These are phyloP conservation scores for Thaumatotibia leucotreta DNA, from an alignment of 1,140 invertebrate species.

Conservation along the genomic window DNA sequence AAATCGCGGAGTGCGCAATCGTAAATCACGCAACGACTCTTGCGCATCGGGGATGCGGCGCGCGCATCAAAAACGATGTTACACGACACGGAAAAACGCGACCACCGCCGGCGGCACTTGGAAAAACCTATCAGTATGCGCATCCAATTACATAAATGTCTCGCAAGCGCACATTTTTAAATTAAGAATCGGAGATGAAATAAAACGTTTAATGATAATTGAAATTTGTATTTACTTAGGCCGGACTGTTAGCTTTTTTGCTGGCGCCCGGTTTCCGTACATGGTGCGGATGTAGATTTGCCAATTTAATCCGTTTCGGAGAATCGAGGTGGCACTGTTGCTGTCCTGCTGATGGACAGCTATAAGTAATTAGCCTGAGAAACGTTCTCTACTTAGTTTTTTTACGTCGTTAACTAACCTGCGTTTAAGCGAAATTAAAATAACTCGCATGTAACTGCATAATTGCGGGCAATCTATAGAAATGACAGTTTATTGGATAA, in stretches of 20 bases:
- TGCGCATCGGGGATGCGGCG: conserved; percentile 32
- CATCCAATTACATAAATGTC: conserved; percentile 63
- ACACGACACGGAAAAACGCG: conserved; percentile 60
- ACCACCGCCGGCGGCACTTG: conserved; percentile 51
- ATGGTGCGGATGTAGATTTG: conserved; percentile 57
- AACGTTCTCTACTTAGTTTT: conserved; percentile 37
- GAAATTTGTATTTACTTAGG: conserved; percentile 72
- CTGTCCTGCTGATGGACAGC: conserved; percentile 39
- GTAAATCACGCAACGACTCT: conserved; percentile 55
- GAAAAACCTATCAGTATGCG: conserved; percentile 71
- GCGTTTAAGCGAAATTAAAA: conserved; percentile 5
- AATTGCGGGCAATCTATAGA: not conserved
- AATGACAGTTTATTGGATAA: conserved; percentile 1
- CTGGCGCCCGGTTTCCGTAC: conserved; percentile 52
- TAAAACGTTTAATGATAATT: conserved; percentile 70
- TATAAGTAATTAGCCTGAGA: conserved; percentile 38
- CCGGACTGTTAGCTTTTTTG: conserved; percentile 44
- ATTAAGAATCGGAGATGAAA: conserved; percentile 59
- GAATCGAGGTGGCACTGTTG: conserved; percentile 41
- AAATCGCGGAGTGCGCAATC: conserved; percentile 51
- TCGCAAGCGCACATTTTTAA: conserved; percentile 44
- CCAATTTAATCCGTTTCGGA: conserved; percentile 61
- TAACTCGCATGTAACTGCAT: not conserved
- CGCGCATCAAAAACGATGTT: conserved; percentile 55
- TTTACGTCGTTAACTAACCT: conserved; percentile 25